Base-by-base conservation (phyloP, 2,888 invertebrate genomes). In the Melanophora roralis region DNA sequence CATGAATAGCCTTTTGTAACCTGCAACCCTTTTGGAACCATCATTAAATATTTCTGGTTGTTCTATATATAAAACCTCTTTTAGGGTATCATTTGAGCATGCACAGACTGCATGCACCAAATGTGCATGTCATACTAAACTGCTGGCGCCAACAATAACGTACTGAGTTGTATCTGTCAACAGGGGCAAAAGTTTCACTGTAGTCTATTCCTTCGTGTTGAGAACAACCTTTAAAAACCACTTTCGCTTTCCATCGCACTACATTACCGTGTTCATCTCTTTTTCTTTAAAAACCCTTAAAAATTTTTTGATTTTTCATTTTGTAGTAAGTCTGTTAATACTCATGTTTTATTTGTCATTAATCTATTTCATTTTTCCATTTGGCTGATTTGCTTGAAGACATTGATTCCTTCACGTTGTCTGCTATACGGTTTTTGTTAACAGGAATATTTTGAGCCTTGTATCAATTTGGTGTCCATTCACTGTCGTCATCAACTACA, bases 1-100 rank as follows among this genome's bases (percentile, higher is more conserved):
- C 81, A 57, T 84, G 83, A 16, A 83, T 67, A n/a, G 81, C 76
- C 59, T 83, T 83, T 7, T 32, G 23, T 34, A 83, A 69, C 11
- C 32, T 45, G 14, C 60, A 60, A 14, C 27, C 45, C 4, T 45
- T 34, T 19, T 9, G 0, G 34, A 23, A 19, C 49, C 62, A 34
- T 62, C 62, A 11, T 49, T 12, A 36, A 62, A 62, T 4, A 14
- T 12, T 47, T 49, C 62, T 1, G 47, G 47, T 47, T 62, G 62
- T 5, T 47, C 11, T 47, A 62, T 47, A 16, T 38, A 51, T n/a
- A 51, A 8, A 1, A n/a, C 14, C 14, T 53, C 23, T 8, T 65
- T 65, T 23, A 47, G 36, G 2, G 9, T 47, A 9, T 34, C 62
- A 27, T 62, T 62, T 47, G 47, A 36, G 32, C 6, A 27, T 27